A percentile compares a stretch with the other conserved stretches of the same genome.
Conservation (phyloP, 2,888 invertebrate genomes). For the Lordiphosa andalusiaca region DNA sequence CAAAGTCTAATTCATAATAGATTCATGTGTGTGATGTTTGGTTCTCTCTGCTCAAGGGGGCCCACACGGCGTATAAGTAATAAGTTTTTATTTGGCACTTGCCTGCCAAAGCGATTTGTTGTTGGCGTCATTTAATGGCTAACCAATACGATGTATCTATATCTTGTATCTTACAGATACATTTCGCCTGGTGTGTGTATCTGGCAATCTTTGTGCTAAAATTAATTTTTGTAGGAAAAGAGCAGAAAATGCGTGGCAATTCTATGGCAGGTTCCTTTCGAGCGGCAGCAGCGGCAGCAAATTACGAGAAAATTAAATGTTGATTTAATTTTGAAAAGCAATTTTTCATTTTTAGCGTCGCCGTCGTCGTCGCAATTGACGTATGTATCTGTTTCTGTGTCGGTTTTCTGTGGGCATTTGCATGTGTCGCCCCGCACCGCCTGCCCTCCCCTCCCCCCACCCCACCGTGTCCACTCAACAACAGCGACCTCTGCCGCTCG, state of each 20-base stretch:
- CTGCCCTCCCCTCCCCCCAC: too few relatives aligned
- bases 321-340: slow-evolving; percentile 74
- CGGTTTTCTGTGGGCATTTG: slow-evolving; percentile 53
- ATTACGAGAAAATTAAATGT: slow-evolving; percentile 74
- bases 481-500: not conserved
- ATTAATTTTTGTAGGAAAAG: slow-evolving; percentile 75
- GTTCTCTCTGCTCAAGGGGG: slow-evolving; percentile 7
- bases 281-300: slow-evolving; percentile 45
- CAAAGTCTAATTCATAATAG: slow-evolving; percentile 75
- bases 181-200: slow-evolving; percentile 53
- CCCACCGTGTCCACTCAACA: not conserved
- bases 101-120: slow-evolving; percentile 59
- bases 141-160: slow-evolving; percentile 68
- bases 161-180: slow-evolving; percentile 31
- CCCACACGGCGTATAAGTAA: slow-evolving; percentile 72
- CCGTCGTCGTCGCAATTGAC: slow-evolving; percentile 32
- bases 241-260: slow-evolving; percentile 6
- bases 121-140: slow-evolving; percentile 73
- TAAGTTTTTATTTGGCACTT: slow-evolving; percentile 75
- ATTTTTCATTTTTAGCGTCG: slow-evolving; percentile 68
- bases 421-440: slow-evolving; percentile 49
- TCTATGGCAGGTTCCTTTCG: slow-evolving; percentile 2
- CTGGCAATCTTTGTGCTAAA: slow-evolving; percentile 72
- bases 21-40: slow-evolving; percentile 32
- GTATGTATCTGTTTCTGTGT: slow-evolving; percentile 34